A percentile compares a stretch with the other conserved stretches of the same genome.
Evolutionary conservation across 2,113 vertebrate species (phyloP).

Genomic region (Gulo gulo): DNA sequence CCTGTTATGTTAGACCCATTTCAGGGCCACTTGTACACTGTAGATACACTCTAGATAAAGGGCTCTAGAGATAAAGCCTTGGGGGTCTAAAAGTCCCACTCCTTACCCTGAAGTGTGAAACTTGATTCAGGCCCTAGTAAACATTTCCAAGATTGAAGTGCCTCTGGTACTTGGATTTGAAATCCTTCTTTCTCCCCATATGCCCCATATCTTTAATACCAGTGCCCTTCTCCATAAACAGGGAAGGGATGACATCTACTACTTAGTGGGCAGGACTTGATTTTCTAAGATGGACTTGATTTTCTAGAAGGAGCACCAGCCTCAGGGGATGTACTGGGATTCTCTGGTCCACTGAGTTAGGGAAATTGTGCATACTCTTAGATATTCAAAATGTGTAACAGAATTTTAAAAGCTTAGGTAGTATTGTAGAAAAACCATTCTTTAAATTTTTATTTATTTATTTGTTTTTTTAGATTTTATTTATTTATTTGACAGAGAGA

Average conservation of each 20-base stretch:
- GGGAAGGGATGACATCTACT: not conserved
- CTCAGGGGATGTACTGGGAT: not conserved
- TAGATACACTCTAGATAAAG: not conserved
- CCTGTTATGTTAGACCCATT: no score
- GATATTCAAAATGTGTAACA: not conserved
- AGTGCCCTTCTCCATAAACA: not conserved
- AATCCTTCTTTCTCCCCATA: rapidly evolving
- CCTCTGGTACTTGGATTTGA: not conserved
- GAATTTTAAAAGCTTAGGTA: not conserved
- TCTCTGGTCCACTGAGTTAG: not conserved
- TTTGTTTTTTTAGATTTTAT: no score
- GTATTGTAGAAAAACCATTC: not conserved
- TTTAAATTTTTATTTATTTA: not conserved
- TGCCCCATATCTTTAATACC: not conserved
- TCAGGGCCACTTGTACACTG: not conserved
- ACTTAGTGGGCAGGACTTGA: not conserved
- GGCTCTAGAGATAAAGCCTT: not conserved
- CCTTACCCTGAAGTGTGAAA: not conserved
- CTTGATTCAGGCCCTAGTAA: not conserved
- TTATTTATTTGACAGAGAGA: no score
- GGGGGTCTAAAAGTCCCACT: not conserved
- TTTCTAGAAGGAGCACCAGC: not conserved
- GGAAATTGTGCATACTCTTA: not conserved
- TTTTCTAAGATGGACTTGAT: not conserved
- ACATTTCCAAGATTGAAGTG: not conserved